Conservation (phyloP, 1,140 invertebrate genomes). For the Dendrolimus kikuchii region DNA sequence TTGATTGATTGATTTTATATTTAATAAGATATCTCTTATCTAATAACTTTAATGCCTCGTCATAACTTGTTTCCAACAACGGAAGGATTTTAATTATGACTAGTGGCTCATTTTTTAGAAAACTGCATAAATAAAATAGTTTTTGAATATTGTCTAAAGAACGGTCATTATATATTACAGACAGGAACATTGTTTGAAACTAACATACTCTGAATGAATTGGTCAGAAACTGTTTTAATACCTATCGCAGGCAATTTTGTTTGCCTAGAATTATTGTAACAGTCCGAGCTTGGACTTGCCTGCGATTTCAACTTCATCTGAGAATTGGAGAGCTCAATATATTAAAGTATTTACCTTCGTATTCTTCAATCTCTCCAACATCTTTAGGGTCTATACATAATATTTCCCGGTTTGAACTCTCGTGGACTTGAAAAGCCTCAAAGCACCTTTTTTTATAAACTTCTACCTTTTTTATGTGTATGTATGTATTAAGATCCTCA, state of each 20-base stretch:
- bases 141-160: constrained; percentile 9
- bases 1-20: constrained; percentile 8
- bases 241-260: constrained; percentile 8
- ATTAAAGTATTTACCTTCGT: constrained; percentile 2
- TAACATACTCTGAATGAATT: constrained; percentile 9
- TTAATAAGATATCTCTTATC: constrained; percentile 7
- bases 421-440: constrained; percentile 4
- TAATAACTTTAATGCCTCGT: constrained; percentile 5
- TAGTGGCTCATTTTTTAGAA: constrained; percentile 9
- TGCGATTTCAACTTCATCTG: constrained; percentile 2
- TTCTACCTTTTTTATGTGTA: too few species aligned
- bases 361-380: not conserved
- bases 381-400: not conserved
- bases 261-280: not conserved
- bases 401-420: constrained; percentile 1
- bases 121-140: constrained; percentile 12
- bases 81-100: constrained; percentile 15
- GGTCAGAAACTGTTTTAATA: constrained; percentile 5
- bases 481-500: too few species aligned
- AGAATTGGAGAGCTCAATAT: not conserved
- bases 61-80: constrained; percentile 5
- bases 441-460: too few species aligned
- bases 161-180: constrained; percentile 11
- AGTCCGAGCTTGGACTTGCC: not conserved
- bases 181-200: constrained; percentile 9